Evolutionary conservation across 1,140 invertebrate species (phyloP), one percentile per base, ranked within the genome.

Genomic region (Euura saliciscinereae): DNA sequence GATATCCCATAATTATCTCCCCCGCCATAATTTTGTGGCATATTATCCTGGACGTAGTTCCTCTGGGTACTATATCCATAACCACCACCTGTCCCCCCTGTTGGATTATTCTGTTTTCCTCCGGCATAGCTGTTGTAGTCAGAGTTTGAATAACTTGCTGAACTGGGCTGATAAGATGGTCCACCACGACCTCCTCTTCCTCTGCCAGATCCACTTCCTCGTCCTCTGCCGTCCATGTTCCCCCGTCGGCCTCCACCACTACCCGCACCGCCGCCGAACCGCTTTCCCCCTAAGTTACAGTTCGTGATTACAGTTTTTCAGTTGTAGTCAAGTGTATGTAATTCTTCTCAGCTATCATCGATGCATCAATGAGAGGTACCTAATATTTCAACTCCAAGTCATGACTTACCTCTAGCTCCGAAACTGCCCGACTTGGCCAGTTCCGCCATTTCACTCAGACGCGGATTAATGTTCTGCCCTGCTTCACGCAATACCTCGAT

Each of bases 401-500:
- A 28, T 28, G 28, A 73, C 69, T 76, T 78, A 87, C 85, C 80
- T 84, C 83, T 78, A 43, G 71, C 78, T 64, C 80, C 80, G 72
- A 82, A 84, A 44, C 78, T 78, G 43, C 80, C 80, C 6, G 83
- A 81, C 69, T 85, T 86, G 4, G 87, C 85, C 66, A 86, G 78
- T 74, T 85, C 83, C 46, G 88, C 88, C 80, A 90, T 85, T 74
- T 90, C 89, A 69, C 82, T 86, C 6, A 92, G 83, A 72, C 90
- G 85, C 0, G 90, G 90, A 81, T 91, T 91, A 64, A 94, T 84
- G 43, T 89, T 89, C 83, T 94, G 93, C 45, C 93, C 93, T 10
- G 93, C 93, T 82, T 94, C 93, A 59, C 88, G 86, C 28, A 94
- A 84, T n/a, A 94, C 92, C 70, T 89, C 87, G 66, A 94, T 89